Conservation (phyloP, 2,113 vertebrate genomes). For the Anolis sagrei region DNA sequence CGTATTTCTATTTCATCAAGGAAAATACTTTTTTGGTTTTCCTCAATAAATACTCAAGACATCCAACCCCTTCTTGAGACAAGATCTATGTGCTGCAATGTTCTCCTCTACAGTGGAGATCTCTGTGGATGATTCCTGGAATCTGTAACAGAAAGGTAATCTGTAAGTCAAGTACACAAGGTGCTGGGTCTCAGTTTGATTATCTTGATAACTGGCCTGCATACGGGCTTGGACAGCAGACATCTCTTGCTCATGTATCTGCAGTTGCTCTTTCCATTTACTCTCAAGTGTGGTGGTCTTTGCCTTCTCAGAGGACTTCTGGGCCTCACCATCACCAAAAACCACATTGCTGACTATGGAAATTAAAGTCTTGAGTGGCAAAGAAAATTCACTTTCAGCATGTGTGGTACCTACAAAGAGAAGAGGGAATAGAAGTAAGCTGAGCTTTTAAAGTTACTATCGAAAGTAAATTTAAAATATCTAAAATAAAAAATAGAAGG, state of each 20-base stretch:
- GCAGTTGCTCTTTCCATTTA: slow-evolving; percentile 89
- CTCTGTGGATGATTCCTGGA: too few species aligned
- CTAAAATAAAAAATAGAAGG: too few species aligned
- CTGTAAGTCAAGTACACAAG: too few species aligned
- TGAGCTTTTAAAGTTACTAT: neutral
- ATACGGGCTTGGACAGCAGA: slow-evolving; percentile 87
- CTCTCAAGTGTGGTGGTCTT: slow-evolving; percentile 81
- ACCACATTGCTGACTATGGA: slow-evolving; percentile 88
- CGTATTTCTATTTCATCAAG: too few species aligned
- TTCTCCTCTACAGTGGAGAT: too few species aligned
- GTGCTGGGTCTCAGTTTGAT: slow-evolving; percentile 86
- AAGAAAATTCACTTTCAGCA: slow-evolving; percentile 79
- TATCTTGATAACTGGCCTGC: slow-evolving; percentile 93
- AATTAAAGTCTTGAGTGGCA: slow-evolving; percentile 89
- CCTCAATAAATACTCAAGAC: too few species aligned
- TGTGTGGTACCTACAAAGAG: slow-evolving; percentile 66
- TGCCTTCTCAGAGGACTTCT: slow-evolving; percentile 84
- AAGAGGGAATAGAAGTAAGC: neutral
- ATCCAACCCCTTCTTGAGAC: too few species aligned
- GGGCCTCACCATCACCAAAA: slow-evolving; percentile 90
- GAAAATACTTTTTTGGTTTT: too few species aligned
- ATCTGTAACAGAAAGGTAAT: too few species aligned
- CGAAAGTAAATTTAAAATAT: fast-evolving
- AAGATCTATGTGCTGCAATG: too few species aligned
- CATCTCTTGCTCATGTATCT: slow-evolving; percentile 85